Percentiles rank a stretch among this genome's conserved stretches.
Conservation (phyloP, 2,797 vertebrate species). For the Acropternis orthonyx region DNA sequence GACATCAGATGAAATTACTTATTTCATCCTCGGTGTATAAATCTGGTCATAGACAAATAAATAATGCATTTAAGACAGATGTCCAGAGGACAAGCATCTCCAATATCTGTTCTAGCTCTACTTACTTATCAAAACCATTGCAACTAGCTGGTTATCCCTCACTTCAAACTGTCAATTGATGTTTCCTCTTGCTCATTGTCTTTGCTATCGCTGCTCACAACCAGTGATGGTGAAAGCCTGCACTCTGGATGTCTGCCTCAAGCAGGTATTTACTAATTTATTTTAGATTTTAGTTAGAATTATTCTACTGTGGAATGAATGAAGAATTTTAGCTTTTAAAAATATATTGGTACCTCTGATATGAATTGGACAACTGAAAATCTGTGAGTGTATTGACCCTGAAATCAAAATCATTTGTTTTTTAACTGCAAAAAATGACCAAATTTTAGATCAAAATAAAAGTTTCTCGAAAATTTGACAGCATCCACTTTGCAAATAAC, state of each 20-base stretch:
- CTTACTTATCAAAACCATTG: background rate
- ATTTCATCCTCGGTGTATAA: background rate
- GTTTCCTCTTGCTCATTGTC: background rate
- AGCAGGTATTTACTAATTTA: background rate
- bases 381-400: background rate
- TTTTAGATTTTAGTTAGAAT: background rate
- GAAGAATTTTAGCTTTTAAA: background rate
- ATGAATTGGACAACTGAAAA: background rate
- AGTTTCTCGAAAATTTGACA: background rate
- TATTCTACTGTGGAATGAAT: background rate
- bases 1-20: background rate
- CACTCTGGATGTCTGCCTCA: background rate
- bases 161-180: background rate
- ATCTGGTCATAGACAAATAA: background rate
- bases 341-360: background rate
- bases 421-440: background rate
- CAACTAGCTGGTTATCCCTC: background rate
- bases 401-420: background rate
- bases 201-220: background rate
- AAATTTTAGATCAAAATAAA: background rate
- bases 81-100: background rate
- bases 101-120: background rate
- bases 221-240: background rate
- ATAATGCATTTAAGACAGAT: background rate
- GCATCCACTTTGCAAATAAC: background rate